Conservation (phyloP, 1,140 invertebrate genomes). For the Macrosteles quadrilineatus region DNA sequence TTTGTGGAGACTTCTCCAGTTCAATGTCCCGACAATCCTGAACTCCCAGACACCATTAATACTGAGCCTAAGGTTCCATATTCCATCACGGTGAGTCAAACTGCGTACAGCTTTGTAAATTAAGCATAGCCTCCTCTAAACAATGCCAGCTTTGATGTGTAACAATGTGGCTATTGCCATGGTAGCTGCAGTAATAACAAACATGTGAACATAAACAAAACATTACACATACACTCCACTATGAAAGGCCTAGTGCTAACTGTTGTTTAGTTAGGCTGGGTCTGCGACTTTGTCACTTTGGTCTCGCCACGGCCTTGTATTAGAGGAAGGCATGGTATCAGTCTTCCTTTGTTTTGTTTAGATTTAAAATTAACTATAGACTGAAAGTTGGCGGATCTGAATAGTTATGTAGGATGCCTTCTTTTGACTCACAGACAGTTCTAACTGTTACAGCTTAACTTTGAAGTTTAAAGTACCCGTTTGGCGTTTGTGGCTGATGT, state of each 20-base stretch:
- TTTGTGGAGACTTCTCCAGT: slow-evolving; percentile 88
- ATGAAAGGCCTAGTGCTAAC: neutral
- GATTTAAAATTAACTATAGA: no score
- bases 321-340: no score
- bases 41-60: slow-evolving; percentile 52
- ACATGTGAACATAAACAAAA: neutral
- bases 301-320: no score
- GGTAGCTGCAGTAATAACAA: neutral
- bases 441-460: no score
- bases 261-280: neutral
- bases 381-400: no score
- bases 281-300: no score
- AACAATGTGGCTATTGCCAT: neutral
- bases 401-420: no score
- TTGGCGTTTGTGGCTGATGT: no score
- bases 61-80: slow-evolving; percentile 69
- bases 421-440: no score
- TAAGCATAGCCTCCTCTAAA: neutral
- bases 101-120: neutral
- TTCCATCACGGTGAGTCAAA: slow-evolving; percentile 62
- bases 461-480: no score
- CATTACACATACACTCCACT: neutral
- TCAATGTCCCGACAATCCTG: slow-evolving; percentile 37
- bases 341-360: no score
- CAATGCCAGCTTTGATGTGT: neutral